Conservation (phyloP, 2,113 vertebrate species). For the Plectropomus leopardus region DNA sequence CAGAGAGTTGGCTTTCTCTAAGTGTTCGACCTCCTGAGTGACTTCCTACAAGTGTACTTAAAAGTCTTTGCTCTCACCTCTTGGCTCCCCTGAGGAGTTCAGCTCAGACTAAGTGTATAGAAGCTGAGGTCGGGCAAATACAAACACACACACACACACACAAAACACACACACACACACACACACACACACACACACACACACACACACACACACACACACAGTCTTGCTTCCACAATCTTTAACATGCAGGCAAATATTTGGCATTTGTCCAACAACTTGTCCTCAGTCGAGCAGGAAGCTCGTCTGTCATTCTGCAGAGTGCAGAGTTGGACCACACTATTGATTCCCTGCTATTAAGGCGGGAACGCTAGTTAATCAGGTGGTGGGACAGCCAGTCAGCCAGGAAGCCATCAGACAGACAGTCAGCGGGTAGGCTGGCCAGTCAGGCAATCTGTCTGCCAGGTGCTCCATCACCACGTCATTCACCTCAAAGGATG, state of each 20-base stretch:
- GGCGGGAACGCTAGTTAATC: conserved; percentile 68
- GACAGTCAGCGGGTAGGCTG: conserved; percentile 43
- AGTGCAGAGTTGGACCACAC: conserved; percentile 15
- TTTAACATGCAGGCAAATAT: conserved; percentile 6
- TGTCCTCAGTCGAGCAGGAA: conserved; percentile 42
- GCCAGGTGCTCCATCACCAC: conserved; percentile 30
- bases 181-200: conserved; percentile 2
- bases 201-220: conserved; percentile 2
- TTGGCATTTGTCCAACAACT: conserved; percentile 37
- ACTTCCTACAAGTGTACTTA: conserved; percentile 53
- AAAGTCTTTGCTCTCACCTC: conserved; percentile 41
- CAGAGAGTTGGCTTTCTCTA: conserved; percentile 38
- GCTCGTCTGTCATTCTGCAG: conserved; percentile 52
- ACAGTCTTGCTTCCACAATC: too few relatives aligned
- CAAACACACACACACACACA: conserved; percentile 11
- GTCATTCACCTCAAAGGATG: conserved; percentile 34
- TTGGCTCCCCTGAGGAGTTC: background rate
- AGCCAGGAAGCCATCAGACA: conserved; percentile 33
- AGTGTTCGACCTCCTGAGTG: conserved; percentile 41
- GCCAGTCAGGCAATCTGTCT: conserved; percentile 34
- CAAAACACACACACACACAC: conserved; percentile 7
- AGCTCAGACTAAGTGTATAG: background rate
- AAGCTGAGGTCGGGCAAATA: background rate
- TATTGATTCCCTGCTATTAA: conserved; percentile 72
- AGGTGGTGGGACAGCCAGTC: conserved; percentile 47